These are phyloP conservation scores for Hyles lineata DNA, from an alignment of 2,888 invertebrate genomes.

Conservation along the genomic window DNA sequence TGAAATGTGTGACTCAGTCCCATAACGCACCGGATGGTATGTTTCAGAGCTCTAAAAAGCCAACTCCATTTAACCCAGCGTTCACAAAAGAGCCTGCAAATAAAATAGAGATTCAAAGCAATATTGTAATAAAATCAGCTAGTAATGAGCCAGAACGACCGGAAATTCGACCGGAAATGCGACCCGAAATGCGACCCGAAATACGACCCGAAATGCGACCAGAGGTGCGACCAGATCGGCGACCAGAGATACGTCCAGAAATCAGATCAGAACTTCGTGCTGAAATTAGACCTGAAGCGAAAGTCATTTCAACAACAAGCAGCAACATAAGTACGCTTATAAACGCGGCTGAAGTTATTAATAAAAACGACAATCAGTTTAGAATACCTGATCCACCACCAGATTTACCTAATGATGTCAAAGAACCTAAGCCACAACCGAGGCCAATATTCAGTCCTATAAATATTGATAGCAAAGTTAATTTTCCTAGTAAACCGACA, in stretches of 20 bases:
- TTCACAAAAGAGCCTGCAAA: constrained; percentile 44
- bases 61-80: constrained; percentile 53
- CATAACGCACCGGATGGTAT: constrained; percentile 34
- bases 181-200: neutral
- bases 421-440: constrained; percentile 47
- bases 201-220: neutral
- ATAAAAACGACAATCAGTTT: constrained; percentile 65
- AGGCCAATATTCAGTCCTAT: constrained; percentile 57
- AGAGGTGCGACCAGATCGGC: neutral
- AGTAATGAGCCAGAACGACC: constrained; percentile 55
- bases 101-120: constrained; percentile 77
- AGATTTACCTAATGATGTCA: constrained; percentile 51
- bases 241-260: neutral
- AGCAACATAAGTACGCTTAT: constrained; percentile 66
- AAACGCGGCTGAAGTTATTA: constrained; percentile 72
- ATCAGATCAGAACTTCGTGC: neutral
- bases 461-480: constrained; percentile 54
- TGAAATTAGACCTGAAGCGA: constrained; percentile 36
- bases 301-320: constrained; percentile 39
- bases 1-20: constrained; percentile 68
- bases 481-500: constrained; percentile 60
- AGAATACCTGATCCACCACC: constrained; percentile 60
- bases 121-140: constrained; percentile 73
- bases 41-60: constrained; percentile 41
- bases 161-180: constrained; percentile 21